Evolutionary conservation across 2,797 vertebrate genomes (phyloP), one percentile per base, ranked within the genome.

Genomic region (Gobionotothen gibberifrons): DNA sequence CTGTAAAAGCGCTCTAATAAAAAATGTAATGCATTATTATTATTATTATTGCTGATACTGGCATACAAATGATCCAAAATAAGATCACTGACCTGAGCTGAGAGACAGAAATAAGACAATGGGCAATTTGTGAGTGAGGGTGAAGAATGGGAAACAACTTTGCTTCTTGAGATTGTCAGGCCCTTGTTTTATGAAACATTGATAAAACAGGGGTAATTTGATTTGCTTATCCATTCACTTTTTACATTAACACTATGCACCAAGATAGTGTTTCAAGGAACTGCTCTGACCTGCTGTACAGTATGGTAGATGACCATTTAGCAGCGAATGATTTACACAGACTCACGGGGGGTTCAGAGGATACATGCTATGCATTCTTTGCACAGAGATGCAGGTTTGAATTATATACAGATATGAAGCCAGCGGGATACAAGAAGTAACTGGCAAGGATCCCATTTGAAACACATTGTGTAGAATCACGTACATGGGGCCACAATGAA

Each of bases 341-440:
- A 26, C 85, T 79, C 58, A 11, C 1, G 0, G 68, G 81, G 81
- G 72, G 70, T 77, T 81, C 29, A 70, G 69, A 79, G 74, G 36
- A 84, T 44, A 52, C 58, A 80, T 84, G 72, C 59, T 76, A 68
- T 53, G 80, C 82, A 87, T 84, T 90, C 77, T 87, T 71, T 77
- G 52, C 70, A 72, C 62, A 78, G 80, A 84, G 81, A 88, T 57
- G 60, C 67, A 75, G 48, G 72, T 53, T 60, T 75, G 51, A 61
- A 77, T 86, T 89, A 85, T 81, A 85, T 82, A 91, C 16, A 55
- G 66, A 74, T 76, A 88, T 86, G 72, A 88, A 88, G 62, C 76
- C 79, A 84, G 39, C 29, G 83, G 78, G 80, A 85, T 62, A 66
- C 62, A 84, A 81, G 82, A 88, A 91, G 54, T 10, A 74, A 55